A percentile compares a stretch with the other conserved stretches of the same genome.
Conservation (phyloP, 2,888 invertebrate genomes). For the Microplitis manilae region DNA sequence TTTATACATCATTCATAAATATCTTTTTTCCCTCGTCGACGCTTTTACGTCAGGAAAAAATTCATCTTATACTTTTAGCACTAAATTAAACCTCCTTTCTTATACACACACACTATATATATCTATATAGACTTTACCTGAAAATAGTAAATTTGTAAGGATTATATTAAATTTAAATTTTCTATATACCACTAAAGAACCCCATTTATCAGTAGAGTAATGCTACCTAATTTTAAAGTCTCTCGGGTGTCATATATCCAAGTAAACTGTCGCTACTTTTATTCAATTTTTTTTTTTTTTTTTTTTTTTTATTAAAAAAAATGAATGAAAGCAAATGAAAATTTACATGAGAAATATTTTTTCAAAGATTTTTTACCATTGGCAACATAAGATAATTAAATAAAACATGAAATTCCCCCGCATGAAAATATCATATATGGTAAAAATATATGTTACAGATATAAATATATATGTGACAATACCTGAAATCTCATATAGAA, state of each 20-base stretch:
- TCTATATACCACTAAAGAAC: constrained; percentile 3
- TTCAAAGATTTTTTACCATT: no score
- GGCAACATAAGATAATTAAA: no score
- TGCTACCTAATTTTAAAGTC: constrained; percentile 16
- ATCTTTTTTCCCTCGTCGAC: constrained; percentile 9
- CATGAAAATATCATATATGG: no score
- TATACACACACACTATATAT: not conserved
- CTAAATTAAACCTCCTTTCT: not conserved
- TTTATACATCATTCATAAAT: constrained; percentile 25
- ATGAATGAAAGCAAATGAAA: no score
- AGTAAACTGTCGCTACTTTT: no score
- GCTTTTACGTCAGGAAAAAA: not conserved
- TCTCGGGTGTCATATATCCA: not conserved
- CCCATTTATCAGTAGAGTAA: constrained; percentile 14
- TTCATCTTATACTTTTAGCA: not conserved
- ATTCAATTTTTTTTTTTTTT: no score
- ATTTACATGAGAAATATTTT: no score
- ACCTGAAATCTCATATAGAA: no score
- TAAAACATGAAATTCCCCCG: no score
- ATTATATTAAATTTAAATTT: constrained; percentile 23
- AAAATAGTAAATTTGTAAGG: not conserved
- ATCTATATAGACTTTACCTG: not conserved
- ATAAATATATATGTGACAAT: no score
- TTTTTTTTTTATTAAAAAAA: no score
- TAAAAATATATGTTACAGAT: no score